These are phyloP conservation scores for Rhynchomys soricoides DNA, from an alignment of 2,113 vertebrate genomes.

Conservation along the genomic window DNA sequence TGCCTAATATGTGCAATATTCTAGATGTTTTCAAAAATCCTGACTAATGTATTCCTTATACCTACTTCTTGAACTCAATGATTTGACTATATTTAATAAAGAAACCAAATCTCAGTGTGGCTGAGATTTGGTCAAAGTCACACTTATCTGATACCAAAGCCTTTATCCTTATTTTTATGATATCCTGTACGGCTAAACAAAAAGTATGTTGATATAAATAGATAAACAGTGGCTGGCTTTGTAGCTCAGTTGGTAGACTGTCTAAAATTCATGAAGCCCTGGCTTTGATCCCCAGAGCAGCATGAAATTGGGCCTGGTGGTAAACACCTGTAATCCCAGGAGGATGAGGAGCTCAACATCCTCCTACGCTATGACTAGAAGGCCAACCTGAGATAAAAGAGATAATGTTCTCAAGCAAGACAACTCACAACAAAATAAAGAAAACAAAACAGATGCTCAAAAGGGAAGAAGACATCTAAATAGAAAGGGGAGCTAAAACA, in stretches of 20 bases:
- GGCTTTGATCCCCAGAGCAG: neutral
- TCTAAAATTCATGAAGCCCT: neutral
- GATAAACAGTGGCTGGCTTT: neutral
- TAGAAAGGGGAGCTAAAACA: neutral
- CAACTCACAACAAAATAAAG: neutral
- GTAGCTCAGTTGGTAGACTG: neutral
- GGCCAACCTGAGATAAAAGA: neutral
- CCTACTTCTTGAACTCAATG: constrained; percentile 26
- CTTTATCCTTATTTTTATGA: constrained; percentile 1
- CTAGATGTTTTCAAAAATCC: neutral
- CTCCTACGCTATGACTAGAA: neutral
- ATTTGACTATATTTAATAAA: constrained; percentile 30
- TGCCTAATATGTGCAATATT: constrained; percentile 14
- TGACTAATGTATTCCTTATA: constrained; percentile 1
- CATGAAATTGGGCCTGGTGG: neutral
- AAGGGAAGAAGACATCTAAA: neutral
- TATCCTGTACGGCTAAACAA: neutral
- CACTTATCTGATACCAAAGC: constrained; percentile 35
- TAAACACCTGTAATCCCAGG: neutral
- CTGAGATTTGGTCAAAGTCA: constrained; percentile 34
- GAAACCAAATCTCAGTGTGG: neutral
- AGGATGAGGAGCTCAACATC: neutral
- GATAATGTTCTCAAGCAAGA: neutral
- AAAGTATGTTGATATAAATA: constrained; percentile 16
- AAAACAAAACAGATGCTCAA: neutral